Conservation (phyloP, 2,797 vertebrate genomes). For the Silurus aristotelis region DNA sequence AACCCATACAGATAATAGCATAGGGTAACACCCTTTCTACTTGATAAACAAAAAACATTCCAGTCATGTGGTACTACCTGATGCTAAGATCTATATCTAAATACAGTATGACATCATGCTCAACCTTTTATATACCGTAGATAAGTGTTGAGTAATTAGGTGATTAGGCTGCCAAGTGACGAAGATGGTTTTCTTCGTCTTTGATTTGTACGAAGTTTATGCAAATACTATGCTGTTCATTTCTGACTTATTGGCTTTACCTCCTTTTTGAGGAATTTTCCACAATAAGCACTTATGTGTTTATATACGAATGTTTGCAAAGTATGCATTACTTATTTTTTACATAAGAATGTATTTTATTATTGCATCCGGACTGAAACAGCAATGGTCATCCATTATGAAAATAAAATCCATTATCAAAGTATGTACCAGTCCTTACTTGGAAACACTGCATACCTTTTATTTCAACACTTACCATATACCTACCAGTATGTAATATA, state of each 20-base stretch:
- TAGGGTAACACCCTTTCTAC: too few relatives aligned
- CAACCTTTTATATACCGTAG: background rate
- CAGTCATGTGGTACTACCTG: background rate
- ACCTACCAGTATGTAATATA: background rate
- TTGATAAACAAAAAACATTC: too few relatives aligned
- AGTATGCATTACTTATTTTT: background rate
- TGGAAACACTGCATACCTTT: background rate
- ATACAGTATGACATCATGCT: background rate
- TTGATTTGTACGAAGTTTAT: background rate
- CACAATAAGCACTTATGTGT: background rate
- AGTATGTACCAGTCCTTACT: background rate
- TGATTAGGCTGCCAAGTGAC: background rate
- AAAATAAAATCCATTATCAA: background rate
- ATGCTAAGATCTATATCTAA: background rate
- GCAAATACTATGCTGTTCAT: background rate
- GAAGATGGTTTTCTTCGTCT: background rate
- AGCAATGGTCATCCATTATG: background rate
- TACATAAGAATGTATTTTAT: background rate
- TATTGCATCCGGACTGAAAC: background rate
- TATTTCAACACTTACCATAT: background rate
- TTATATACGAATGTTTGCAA: background rate
- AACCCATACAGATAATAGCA: too few relatives aligned
- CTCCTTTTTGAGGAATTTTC: background rate
- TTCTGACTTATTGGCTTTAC: background rate
- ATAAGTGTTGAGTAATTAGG: background rate